phyloP scores from a whole-genome alignment of 2,888 invertebrate genomes.

The Caenorhabditis wallacei region DNA sequence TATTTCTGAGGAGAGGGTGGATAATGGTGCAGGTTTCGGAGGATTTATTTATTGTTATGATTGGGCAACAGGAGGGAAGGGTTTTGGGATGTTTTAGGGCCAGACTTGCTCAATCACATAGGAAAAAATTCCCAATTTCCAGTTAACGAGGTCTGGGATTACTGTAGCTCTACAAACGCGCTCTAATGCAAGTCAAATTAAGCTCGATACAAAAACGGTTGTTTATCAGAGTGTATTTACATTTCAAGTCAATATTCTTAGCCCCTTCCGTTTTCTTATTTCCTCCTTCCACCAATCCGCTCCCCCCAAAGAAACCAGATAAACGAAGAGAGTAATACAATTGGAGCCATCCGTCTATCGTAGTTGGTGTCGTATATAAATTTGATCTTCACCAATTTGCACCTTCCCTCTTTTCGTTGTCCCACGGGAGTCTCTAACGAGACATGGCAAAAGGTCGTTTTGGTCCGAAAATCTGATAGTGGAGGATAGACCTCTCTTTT shows the following conservation, averaged over 20 bases:
- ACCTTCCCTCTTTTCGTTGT: slow-evolving; percentile 38
- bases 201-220: no score
- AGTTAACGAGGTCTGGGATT: no score
- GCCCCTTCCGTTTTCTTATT: background rate
- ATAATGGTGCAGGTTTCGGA: background rate
- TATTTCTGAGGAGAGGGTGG: background rate
- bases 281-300: background rate
- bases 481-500: background rate
- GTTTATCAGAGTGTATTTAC: no score
- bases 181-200: no score
- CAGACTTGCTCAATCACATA: no score
- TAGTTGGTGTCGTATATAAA: slow-evolving; percentile 35
- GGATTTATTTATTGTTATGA: background rate
- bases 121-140: no score
- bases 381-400: slow-evolving; percentile 61
- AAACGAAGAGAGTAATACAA: slow-evolving; percentile 40
- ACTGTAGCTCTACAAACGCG: no score
- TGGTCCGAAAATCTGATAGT: slow-evolving; percentile 50
- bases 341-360: slow-evolving; percentile 37
- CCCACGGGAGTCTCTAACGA: slow-evolving; percentile 62
- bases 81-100: no score
- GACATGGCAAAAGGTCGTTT: slow-evolving; percentile 32
- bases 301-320: background rate
- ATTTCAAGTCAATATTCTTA: no score
- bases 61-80: background rate